Percentiles rank a stretch among this genome's conserved stretches.
These are phyloP conservation scores for Megalurothrips usitatus DNA, from an alignment of 2,888 invertebrate genomes.

Conservation along the genomic window DNA sequence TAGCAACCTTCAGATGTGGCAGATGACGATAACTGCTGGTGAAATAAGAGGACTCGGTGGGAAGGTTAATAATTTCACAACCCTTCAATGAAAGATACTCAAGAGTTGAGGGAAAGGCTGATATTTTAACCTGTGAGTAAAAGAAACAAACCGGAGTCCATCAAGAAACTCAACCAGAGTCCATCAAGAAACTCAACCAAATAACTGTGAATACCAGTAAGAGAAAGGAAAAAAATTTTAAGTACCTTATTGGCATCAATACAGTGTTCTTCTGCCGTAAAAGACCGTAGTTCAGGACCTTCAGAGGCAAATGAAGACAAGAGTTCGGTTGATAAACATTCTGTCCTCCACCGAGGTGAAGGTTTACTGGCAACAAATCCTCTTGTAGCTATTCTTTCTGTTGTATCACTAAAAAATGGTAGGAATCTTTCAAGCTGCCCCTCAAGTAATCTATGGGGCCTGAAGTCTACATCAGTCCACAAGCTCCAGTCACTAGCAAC, in stretches of 20 bases:
- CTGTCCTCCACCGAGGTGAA: not conserved
- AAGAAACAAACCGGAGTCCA: not conserved
- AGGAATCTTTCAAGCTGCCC: slow-evolving; percentile 33
- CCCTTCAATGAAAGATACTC: slow-evolving; percentile 58
- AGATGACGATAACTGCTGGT: slow-evolving; percentile 53
- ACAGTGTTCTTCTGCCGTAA: not conserved
- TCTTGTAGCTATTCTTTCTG: slow-evolving; percentile 31
- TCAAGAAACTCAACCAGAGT: not conserved
- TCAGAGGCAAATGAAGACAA: not conserved
- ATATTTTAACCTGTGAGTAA: slow-evolving; percentile 55
- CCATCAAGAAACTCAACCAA: not conserved
- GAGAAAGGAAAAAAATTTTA: not conserved
- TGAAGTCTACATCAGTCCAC: slow-evolving; percentile 45
- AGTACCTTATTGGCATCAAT: slow-evolving; percentile 13
- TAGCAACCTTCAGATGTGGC: slow-evolving; percentile 50
- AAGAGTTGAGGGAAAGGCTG: slow-evolving; percentile 60
- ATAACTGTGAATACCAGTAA: not conserved
- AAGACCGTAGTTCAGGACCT: not conserved
- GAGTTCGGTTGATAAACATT: not conserved
- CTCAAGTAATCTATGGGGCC: slow-evolving; percentile 34
- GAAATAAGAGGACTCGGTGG: slow-evolving; percentile 51
- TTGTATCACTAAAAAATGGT: slow-evolving; percentile 34
- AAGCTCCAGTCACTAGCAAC: slow-evolving; percentile 52
- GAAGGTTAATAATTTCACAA: slow-evolving; percentile 50
- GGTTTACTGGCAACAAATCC: not conserved